Evolutionary conservation across 1,140 invertebrate species (phyloP).

Genomic region (Drosophila mauritiana): DNA sequence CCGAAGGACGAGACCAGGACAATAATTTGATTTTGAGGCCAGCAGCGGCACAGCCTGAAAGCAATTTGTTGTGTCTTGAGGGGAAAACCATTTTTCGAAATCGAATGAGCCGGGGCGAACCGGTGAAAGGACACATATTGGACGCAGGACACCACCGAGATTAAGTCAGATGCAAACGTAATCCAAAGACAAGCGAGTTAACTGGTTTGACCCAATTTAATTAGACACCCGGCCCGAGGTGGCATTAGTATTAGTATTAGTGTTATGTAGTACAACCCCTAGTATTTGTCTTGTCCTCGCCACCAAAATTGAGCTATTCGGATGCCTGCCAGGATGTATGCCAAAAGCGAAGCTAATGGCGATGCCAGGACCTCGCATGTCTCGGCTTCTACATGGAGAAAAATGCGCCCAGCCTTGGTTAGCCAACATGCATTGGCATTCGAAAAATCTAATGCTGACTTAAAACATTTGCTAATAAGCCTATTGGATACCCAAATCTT

Average conservation of each 20-base stretch:
- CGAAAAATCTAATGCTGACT: not conserved
- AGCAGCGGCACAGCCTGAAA: slow-evolving; percentile 28
- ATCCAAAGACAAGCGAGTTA: slow-evolving; percentile 81
- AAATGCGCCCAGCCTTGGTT: not conserved
- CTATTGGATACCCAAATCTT: no score
- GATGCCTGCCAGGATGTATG: slow-evolving; percentile 14
- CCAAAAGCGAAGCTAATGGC: slow-evolving; percentile 37
- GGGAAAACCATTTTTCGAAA: slow-evolving; percentile 14
- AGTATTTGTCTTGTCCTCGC: slow-evolving; percentile 71
- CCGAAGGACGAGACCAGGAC: slow-evolving; percentile 32
- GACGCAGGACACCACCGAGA: slow-evolving; percentile 40
- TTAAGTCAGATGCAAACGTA: slow-evolving; percentile 79
- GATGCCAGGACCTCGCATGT: slow-evolving; percentile 22
- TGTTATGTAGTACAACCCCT: slow-evolving; percentile 41
- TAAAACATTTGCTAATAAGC: no score
- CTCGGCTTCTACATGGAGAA: not conserved
- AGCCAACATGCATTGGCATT: not conserved
- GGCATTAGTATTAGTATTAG: slow-evolving; percentile 51
- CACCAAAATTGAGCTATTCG: slow-evolving; percentile 56
- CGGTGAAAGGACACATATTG: slow-evolving; percentile 15
- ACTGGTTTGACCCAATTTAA: slow-evolving; percentile 81
- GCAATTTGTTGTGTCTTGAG: slow-evolving; percentile 69
- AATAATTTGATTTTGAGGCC: slow-evolving; percentile 75
- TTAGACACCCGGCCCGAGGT: slow-evolving; percentile 57
- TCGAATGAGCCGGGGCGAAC: not conserved